A percentile compares a stretch with the other conserved stretches of the same genome.
Conservation (phyloP, 2,888 invertebrate species). For the Sisyra terminalis region DNA sequence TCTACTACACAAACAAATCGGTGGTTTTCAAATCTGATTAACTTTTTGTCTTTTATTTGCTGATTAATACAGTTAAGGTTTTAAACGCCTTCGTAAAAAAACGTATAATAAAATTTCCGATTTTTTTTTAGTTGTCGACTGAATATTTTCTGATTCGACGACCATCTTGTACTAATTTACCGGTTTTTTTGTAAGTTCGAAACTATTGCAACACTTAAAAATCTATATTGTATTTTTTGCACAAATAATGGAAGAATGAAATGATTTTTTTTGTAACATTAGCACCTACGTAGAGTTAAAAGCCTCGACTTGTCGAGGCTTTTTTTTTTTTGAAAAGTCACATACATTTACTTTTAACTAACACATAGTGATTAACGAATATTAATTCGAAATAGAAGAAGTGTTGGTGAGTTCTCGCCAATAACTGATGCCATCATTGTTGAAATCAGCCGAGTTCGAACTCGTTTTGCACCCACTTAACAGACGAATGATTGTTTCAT, state of each 20-base stretch:
- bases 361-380: too few species aligned
- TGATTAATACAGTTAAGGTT: slow-evolving; percentile 3
- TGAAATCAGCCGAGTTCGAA: too few species aligned
- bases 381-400: too few species aligned
- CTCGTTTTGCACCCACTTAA: too few species aligned
- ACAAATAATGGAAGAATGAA: neutral
- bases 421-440: too few species aligned
- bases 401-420: too few species aligned
- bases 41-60: slow-evolving; percentile 11
- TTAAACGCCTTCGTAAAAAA: slow-evolving; percentile 4
- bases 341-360: neutral
- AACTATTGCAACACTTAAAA: neutral
- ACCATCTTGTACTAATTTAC: slow-evolving; percentile 5
- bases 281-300: too few species aligned
- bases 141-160: slow-evolving; percentile 3
- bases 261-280: too few species aligned
- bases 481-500: neutral
- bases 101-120: slow-evolving; percentile 3
- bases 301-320: neutral
- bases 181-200: neutral
- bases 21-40: too few species aligned
- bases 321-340: neutral
- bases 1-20: too few species aligned
- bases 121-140: slow-evolving; percentile 2
- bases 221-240: neutral